phyloP scores from a whole-genome alignment of 2,797 vertebrate species.

The Enteromius paludinosus region DNA sequence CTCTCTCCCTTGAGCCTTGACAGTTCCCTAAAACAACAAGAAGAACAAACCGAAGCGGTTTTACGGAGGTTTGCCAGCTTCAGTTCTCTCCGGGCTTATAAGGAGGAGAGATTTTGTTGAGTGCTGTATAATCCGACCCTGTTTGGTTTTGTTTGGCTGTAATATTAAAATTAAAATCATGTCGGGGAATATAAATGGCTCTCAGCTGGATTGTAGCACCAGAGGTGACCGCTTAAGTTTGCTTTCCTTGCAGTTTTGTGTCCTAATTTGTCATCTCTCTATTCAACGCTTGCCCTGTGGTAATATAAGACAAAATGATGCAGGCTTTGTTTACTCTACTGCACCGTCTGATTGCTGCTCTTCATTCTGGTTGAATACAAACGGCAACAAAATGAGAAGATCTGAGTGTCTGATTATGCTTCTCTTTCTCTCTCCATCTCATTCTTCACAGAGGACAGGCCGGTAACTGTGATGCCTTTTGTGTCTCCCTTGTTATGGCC shows the following conservation, averaged over 20 bases:
- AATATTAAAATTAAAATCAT: conserved; percentile 79
- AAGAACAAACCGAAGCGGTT: conserved; percentile 53
- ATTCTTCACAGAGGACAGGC: background rate
- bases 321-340: conserved; percentile 77
- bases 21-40: conserved; percentile 37
- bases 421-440: conserved; percentile 34
- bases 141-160: conserved; percentile 66
- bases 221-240: conserved; percentile 75
- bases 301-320: conserved; percentile 78
- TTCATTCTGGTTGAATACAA: conserved; percentile 77
- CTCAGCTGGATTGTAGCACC: conserved; percentile 67
- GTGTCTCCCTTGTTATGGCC: conserved; percentile 12
- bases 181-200: conserved; percentile 55
- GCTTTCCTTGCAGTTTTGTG: conserved; percentile 78
- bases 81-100: conserved; percentile 58
- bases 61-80: conserved; percentile 59
- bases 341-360: conserved; percentile 71
- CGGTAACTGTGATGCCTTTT: background rate
- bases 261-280: conserved; percentile 74
- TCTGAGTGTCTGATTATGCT: conserved; percentile 47
- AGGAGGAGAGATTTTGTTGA: conserved; percentile 50
- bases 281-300: conserved; percentile 66
- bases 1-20: background rate
- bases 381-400: conserved; percentile 71
- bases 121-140: conserved; percentile 50